Evolutionary conservation across 92 coral and sea anemone species (phyloP).

Genomic region (Siderastrea siderea): DNA sequence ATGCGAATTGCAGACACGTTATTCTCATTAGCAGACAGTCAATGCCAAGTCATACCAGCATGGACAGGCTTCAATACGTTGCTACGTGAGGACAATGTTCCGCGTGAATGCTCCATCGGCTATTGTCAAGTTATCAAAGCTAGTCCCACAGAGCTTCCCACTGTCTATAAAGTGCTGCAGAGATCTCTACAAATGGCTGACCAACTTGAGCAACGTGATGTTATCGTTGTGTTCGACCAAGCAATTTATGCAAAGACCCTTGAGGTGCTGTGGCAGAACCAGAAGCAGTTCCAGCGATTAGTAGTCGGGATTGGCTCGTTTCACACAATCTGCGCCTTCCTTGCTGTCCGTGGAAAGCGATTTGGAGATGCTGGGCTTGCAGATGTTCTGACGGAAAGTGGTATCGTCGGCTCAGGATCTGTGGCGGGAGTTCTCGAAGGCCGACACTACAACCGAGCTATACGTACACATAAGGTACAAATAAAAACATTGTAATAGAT

Average conservation of each 20-base stretch:
- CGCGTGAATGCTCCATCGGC: conserved; percentile 69
- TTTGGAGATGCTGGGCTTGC: conserved; percentile 74
- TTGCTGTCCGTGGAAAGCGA: conserved; percentile 70
- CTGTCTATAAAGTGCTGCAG: conserved; percentile 70
- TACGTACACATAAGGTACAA: conserved; percentile 37
- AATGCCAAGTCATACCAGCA: conserved; percentile 75
- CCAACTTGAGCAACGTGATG: conserved; percentile 71
- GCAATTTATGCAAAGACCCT: conserved; percentile 72
- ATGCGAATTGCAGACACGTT: conserved; percentile 51
- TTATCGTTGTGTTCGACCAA: conserved; percentile 65
- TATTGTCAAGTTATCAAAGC: conserved; percentile 80
- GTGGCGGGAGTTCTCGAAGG: conserved; percentile 71
- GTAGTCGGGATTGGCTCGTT: conserved; percentile 75
- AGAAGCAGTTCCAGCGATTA: conserved; percentile 39
- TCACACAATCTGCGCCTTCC: conserved; percentile 68
- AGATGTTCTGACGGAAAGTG: conserved; percentile 70
- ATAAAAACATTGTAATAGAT: not conserved
- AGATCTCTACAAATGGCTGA: conserved; percentile 70
- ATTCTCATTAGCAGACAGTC: conserved; percentile 36
- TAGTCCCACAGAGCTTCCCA: conserved; percentile 79
- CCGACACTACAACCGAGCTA: conserved; percentile 69
- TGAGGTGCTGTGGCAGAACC: conserved; percentile 71
- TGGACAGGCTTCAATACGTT: conserved; percentile 69
- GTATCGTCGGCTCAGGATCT: conserved; percentile 69
- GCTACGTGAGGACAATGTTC: conserved; percentile 40